Evolutionary conservation across 2,797 vertebrate species (phyloP).

Genomic region (Spatula clypeata): DNA sequence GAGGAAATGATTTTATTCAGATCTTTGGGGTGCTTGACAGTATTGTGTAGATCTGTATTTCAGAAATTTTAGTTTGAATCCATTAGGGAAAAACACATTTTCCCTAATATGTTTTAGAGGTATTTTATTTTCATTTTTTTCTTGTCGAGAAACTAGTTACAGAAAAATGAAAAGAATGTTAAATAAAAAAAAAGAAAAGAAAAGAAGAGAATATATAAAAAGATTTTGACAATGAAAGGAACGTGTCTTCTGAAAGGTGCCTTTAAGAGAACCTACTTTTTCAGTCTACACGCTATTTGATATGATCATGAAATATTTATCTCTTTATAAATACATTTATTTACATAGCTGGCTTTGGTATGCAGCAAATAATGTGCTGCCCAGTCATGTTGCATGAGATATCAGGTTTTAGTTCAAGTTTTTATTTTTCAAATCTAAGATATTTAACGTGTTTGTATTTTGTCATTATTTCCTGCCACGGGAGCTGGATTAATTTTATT

Average conservation of each 20-base stretch:
- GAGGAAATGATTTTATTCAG: slow-evolving; percentile 63
- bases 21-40: slow-evolving; percentile 15
- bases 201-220: not conserved
- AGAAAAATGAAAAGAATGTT: not conserved
- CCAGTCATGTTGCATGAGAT: not conserved
- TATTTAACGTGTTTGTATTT: slow-evolving; percentile 27
- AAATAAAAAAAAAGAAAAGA: no score
- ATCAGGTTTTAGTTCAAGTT: not conserved
- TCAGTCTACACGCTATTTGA: not conserved
- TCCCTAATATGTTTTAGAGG: slow-evolving; percentile 8
- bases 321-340: slow-evolving; percentile 17
- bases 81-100: not conserved
- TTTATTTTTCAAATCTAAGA: slow-evolving; percentile 22
- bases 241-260: not conserved
- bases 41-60: slow-evolving; percentile 55
- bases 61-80: slow-evolving; percentile 34
- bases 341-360: not conserved
- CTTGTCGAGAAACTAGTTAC: slow-evolving; percentile 24
- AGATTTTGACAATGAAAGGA: not conserved
- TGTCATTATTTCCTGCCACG: slow-evolving; percentile 3
- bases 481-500: not conserved
- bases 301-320: slow-evolving; percentile 8
- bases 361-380: not conserved
- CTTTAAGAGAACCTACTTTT: not conserved
- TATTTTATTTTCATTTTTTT: slow-evolving; percentile 10